These are phyloP conservation scores for Noctilio leporinus DNA, from an alignment of 2,113 vertebrate genomes.

Conservation along the genomic window DNA sequence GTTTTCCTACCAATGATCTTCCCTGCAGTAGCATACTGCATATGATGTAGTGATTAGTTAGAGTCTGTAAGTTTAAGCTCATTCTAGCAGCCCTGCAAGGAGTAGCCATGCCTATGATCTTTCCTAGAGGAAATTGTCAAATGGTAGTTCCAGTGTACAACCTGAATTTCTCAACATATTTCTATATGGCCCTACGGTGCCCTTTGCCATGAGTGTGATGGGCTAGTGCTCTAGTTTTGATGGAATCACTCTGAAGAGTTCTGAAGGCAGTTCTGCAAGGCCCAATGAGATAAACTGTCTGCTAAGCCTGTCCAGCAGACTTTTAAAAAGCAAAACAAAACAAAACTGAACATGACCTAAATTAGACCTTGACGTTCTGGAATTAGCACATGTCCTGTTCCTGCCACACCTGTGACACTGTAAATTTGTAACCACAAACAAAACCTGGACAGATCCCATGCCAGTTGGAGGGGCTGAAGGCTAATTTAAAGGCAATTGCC, in stretches of 20 bases:
- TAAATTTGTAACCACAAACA: constrained; percentile 66
- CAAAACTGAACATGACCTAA: neutral
- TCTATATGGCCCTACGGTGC: neutral
- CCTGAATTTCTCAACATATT: neutral
- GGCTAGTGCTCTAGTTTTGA: neutral
- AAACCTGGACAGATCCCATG: constrained; percentile 28
- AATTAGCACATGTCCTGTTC: constrained; percentile 45
- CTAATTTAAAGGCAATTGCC: constrained; percentile 53
- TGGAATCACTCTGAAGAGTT: neutral
- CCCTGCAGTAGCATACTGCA: too few relatives aligned
- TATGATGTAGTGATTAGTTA: neutral
- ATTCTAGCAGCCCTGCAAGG: neutral
- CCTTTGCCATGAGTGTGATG: neutral
- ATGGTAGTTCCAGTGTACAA: neutral
- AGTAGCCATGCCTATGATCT: neutral
- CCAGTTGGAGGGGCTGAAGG: neutral
- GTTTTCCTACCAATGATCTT: neutral
- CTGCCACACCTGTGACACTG: constrained; percentile 48
- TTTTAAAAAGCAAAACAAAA: too few relatives aligned
- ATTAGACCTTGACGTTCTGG: constrained; percentile 29
- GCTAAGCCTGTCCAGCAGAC: neutral
- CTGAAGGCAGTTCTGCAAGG: neutral
- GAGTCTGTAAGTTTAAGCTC: neutral
- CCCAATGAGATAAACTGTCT: neutral
- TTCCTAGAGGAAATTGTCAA: neutral